These are phyloP conservation scores for Calliphora vomitoria DNA, from an alignment of 2,888 invertebrate genomes.

Conservation along the genomic window DNA sequence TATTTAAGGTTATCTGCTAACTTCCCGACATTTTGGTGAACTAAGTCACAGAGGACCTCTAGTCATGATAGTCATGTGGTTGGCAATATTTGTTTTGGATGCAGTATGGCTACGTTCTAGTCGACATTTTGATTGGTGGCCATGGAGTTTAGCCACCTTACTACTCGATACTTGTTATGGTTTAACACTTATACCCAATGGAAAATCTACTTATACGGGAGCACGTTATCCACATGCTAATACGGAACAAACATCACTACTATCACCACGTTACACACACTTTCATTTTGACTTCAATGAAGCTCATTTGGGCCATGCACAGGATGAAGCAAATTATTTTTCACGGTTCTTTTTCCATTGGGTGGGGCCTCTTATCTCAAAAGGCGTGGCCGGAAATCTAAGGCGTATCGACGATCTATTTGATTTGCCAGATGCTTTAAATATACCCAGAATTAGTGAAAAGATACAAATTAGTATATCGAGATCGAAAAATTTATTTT, in stretches of 20 bases:
- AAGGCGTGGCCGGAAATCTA: slow-evolving; percentile 90
- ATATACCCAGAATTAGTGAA: slow-evolving; percentile 81
- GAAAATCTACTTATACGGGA: slow-evolving; percentile 83
- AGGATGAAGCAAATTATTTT: slow-evolving; percentile 89
- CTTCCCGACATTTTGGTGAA: slow-evolving; percentile 88
- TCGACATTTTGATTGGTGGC: slow-evolving; percentile 85
- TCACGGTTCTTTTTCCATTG: slow-evolving; percentile 94
- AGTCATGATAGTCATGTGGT: slow-evolving; percentile 89
- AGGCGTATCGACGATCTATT: slow-evolving; percentile 92
- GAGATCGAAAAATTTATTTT: slow-evolving; percentile 86
- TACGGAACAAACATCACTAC: slow-evolving; percentile 83
- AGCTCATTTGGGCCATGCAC: slow-evolving; percentile 91
- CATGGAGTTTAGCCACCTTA: slow-evolving; percentile 87
- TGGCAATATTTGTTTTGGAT: slow-evolving; percentile 88
- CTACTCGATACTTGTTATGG: slow-evolving; percentile 89
- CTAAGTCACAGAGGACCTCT: slow-evolving; percentile 91
- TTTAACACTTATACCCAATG: slow-evolving; percentile 89
- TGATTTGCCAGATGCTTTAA: slow-evolving; percentile 88
- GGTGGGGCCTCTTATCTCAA: slow-evolving; percentile 93
- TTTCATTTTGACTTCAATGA: slow-evolving; percentile 89
- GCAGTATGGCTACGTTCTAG: slow-evolving; percentile 89
- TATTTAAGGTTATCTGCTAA: slow-evolving; percentile 85
- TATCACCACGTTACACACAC: slow-evolving; percentile 87
- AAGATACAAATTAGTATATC: slow-evolving; percentile 83
- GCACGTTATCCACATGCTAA: slow-evolving; percentile 62